Conservation (phyloP, 2,797 vertebrate species). For the Poeciliopsis infans region DNA sequence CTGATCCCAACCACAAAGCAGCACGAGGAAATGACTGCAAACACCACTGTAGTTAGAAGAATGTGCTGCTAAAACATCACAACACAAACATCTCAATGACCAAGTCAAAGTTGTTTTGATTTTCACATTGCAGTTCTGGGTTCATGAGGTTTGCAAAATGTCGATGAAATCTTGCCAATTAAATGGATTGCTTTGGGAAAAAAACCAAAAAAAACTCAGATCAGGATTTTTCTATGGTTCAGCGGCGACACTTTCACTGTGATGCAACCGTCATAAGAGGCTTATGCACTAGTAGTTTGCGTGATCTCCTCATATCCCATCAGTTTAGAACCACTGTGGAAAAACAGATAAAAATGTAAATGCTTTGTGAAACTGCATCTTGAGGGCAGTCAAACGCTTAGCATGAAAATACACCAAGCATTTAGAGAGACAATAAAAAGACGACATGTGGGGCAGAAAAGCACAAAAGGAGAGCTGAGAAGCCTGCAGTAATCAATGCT, state of each 20-base stretch:
- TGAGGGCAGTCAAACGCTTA: neutral
- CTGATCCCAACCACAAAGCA: neutral
- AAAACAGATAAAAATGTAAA: neutral
- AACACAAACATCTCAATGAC: neutral
- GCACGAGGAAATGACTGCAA: neutral
- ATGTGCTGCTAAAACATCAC: neutral
- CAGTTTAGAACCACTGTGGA: conserved; percentile 2
- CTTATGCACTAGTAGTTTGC: conserved; percentile 44
- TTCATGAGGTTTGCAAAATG: conserved; percentile 3
- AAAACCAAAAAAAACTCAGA: conserved; percentile 7
- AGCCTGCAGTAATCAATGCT: conserved; percentile 14
- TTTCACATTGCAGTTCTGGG: neutral
- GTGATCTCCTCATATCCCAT: conserved; percentile 29
- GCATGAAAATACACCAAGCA: neutral
- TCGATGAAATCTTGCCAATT: conserved; percentile 5
- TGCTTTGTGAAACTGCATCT: neutral
- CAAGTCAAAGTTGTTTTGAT: neutral
- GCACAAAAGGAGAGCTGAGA: neutral
- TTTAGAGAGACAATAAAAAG: neutral
- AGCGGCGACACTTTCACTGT: conserved; percentile 30
- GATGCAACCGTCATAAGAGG: conserved; percentile 45
- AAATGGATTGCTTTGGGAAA: conserved; percentile 28
- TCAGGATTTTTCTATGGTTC: conserved; percentile 23
- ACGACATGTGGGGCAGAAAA: conserved; percentile 1
- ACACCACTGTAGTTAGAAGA: neutral